Percentiles rank a stretch among this genome's conserved stretches.
Conservation (phyloP, 2,888 invertebrate species). For the Tortrix viridana region DNA sequence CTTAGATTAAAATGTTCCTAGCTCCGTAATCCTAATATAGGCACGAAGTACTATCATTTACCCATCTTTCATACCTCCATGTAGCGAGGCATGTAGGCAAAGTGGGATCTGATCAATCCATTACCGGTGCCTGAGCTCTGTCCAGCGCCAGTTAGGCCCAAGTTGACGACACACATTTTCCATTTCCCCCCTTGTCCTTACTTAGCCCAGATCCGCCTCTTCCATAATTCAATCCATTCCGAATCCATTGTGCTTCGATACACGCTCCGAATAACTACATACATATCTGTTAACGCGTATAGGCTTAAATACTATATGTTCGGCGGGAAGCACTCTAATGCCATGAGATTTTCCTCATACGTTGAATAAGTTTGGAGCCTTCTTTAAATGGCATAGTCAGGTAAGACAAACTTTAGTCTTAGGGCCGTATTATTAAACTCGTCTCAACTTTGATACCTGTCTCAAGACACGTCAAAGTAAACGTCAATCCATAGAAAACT, state of each 20-base stretch:
- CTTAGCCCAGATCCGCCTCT: slow-evolving; percentile 70
- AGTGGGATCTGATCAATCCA: slow-evolving; percentile 81
- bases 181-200: slow-evolving; percentile 75
- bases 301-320: slow-evolving; percentile 2
- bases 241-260: slow-evolving; percentile 71
- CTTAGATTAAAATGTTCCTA: no score
- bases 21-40: no score
- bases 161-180: slow-evolving; percentile 82
- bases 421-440: no score
- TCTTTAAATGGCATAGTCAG: no score
- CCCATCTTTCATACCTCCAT: slow-evolving; percentile 15
- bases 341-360: not conserved
- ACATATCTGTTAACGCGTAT: slow-evolving; percentile 13
- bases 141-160: slow-evolving; percentile 74
- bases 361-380: no score
- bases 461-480: no score
- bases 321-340: not conserved
- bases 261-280: slow-evolving; percentile 42
- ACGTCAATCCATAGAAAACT: no score
- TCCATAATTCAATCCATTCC: slow-evolving; percentile 80
- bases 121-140: slow-evolving; percentile 69
- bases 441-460: no score
- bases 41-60: slow-evolving; percentile 27
- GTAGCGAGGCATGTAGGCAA: slow-evolving; percentile 51
- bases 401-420: no score